Conservation (phyloP, 2,797 vertebrate genomes). For the Oreonectes daqikongensis region DNA sequence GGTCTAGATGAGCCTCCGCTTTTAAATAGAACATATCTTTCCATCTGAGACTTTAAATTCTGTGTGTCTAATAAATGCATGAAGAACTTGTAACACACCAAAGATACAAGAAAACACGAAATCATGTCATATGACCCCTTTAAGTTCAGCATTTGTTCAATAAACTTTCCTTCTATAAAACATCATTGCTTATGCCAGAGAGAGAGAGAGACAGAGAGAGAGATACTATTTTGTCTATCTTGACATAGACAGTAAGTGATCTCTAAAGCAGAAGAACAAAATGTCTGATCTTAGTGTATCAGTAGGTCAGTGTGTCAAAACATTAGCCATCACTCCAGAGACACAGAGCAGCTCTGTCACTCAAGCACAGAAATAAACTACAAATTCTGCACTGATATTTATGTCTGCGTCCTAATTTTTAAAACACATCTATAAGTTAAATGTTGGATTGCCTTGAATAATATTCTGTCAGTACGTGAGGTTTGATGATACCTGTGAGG, state of each 20-base stretch:
- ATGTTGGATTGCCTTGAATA: constrained; percentile 1
- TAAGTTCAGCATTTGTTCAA: too few relatives aligned
- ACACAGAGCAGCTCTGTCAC: constrained; percentile 21
- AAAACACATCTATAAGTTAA: neutral
- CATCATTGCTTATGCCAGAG: too few relatives aligned
- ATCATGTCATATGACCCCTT: too few relatives aligned
- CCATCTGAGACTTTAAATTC: too few relatives aligned
- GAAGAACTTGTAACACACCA: too few relatives aligned
- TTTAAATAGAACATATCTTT: too few relatives aligned
- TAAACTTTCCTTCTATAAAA: too few relatives aligned
- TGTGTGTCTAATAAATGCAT: too few relatives aligned
- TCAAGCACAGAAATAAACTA: constrained; percentile 27
- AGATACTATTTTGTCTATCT: constrained; percentile 10
- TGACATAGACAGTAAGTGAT: neutral
- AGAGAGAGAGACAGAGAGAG: too few relatives aligned
- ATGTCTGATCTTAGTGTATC: constrained; percentile 69
- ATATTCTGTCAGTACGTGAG: neutral
- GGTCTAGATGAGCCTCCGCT: too few relatives aligned
- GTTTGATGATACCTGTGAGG: neutral
- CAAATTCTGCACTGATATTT: constrained; percentile 12
- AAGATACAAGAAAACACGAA: too few relatives aligned
- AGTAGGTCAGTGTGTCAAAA: constrained; percentile 74
- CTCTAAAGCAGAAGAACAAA: constrained; percentile 22
- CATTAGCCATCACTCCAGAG: constrained; percentile 35
- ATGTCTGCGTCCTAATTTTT: neutral